Evolutionary conservation across 2,113 vertebrate genomes (phyloP), one percentile per base, ranked within the genome.

Genomic region (Neoarius graeffei): DNA sequence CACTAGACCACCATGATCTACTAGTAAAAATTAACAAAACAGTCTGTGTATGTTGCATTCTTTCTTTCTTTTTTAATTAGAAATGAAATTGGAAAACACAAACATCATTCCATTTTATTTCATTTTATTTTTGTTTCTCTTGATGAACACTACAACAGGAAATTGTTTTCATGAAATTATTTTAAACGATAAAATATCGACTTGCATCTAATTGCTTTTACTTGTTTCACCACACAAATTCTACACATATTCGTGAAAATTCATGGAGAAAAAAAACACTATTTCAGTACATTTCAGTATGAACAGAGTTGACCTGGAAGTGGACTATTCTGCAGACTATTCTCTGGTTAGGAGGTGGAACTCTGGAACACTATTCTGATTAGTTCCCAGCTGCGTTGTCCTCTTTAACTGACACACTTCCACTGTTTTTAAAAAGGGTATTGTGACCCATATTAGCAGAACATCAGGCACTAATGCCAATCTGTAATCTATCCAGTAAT

Each of bases 361-460:
- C n/a, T 30, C 67, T n/a, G 67, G 27, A 69, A 69, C 27, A 27
- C 20, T 67, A 14, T 67, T 67, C n/a, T 27, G 66, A 67, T 14
- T 27, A 14, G 10, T 67, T 67, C 14, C 10, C 20, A 7, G 19
- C 60, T 20, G 23, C 19, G 2, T 57, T 15, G 11, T 59, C 57
- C 57, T 59, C 57, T 59, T n/a, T 64, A 25, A 25, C 62, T 25
- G 62, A 64, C 62, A 64, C 62, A 64, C 62, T 64, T 64, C 25
- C 62, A 64, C 62, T 10, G 7, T 13, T 27, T 30, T 69, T 86
- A 92, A 87, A 87, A 74, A 14, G 4, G n/a, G 27, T 19, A 3
- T 19, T 42, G 35, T 73, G 30, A 20, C 5, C 35, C 67, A 30
- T 6, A 69, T 15, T 30, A 69, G 4, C n/a, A 30, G n/a, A 30